Percentiles rank a stretch among this genome's conserved stretches.
These are phyloP conservation scores for Aphelinus atriplicis DNA, from an alignment of 1,140 invertebrate genomes.

Conservation along the genomic window DNA sequence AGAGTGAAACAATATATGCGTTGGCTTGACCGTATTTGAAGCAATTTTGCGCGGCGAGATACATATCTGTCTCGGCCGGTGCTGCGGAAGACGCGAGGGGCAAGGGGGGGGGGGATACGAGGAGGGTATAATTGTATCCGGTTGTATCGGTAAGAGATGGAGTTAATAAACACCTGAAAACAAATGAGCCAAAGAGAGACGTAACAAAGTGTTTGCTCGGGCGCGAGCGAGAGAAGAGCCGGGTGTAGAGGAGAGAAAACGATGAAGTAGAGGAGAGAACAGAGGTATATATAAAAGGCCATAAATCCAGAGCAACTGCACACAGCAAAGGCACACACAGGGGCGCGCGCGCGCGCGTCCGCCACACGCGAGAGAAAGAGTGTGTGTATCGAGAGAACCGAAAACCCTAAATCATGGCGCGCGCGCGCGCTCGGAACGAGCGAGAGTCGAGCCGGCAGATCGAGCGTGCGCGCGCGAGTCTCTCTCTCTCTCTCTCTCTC, in stretches of 20 bases:
- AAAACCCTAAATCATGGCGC: conserved; percentile 63
- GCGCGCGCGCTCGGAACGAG: conserved; percentile 29
- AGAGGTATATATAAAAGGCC: conserved; percentile 44
- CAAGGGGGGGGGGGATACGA: too few relatives aligned
- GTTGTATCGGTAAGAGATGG: not conserved
- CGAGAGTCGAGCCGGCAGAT: not conserved
- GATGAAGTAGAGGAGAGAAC: not conserved
- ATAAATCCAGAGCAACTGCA: conserved; percentile 62
- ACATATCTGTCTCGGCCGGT: too few relatives aligned
- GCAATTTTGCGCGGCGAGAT: too few relatives aligned
- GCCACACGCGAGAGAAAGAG: conserved; percentile 38
- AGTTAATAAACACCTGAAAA: conserved; percentile 36
- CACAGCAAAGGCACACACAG: conserved; percentile 43
- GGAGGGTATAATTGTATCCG: too few relatives aligned
- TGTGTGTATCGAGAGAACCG: conserved; percentile 53
- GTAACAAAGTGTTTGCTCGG: conserved; percentile 11
- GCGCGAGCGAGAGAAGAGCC: conserved; percentile 5
- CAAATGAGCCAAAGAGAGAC: conserved; percentile 32
- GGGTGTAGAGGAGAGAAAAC: not conserved
- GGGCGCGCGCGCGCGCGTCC: too few relatives aligned
- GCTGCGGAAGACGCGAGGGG: too few relatives aligned
- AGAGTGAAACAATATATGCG: too few relatives aligned
- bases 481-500: conserved; percentile 18
- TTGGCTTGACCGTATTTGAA: too few relatives aligned
- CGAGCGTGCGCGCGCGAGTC: too few relatives aligned